Conservation (phyloP, 1,140 invertebrate genomes). For the Scaptomyza graminum region DNA sequence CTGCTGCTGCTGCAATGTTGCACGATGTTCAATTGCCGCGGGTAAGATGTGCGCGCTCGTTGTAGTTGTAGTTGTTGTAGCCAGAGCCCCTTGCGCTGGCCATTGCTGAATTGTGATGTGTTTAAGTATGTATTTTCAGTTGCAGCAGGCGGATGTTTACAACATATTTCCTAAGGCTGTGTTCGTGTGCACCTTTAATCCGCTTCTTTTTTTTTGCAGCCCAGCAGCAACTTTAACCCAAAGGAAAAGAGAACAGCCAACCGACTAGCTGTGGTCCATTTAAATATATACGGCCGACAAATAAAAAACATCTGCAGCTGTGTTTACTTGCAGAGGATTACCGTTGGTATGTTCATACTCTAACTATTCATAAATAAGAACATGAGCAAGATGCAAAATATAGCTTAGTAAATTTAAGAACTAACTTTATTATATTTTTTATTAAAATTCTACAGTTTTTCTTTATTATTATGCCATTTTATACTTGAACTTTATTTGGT, state of each 20-base stretch:
- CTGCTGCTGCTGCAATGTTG: slow-evolving; percentile 81
- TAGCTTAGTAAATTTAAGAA: background rate
- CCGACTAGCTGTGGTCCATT: slow-evolving; percentile 65
- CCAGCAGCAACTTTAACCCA: slow-evolving; percentile 46
- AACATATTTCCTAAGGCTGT: slow-evolving; percentile 78
- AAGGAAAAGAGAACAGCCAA: slow-evolving; percentile 69
- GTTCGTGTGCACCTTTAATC: slow-evolving; percentile 81
- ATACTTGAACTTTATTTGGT: too few relatives aligned
- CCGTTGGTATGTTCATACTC: slow-evolving; percentile 43
- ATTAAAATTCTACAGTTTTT: too few relatives aligned
- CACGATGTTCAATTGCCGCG: slow-evolving; percentile 76
- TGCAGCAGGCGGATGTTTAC: slow-evolving; percentile 83
- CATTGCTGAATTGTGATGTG: slow-evolving; percentile 29
- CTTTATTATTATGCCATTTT: too few relatives aligned
- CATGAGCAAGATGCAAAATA: background rate
- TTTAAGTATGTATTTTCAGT: slow-evolving; percentile 71
- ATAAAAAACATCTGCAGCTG: slow-evolving; percentile 76
- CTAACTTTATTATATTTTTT: too few relatives aligned
- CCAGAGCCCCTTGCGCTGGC: slow-evolving; percentile 42
- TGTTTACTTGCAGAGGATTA: slow-evolving; percentile 71
- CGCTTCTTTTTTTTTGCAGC: slow-evolving; percentile 59
- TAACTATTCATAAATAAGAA: background rate
- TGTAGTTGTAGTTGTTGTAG: too few relatives aligned
- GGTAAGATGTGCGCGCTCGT: slow-evolving; percentile 75
- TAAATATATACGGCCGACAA: slow-evolving; percentile 60